Evolutionary conservation across 2,888 invertebrate species (phyloP).

Genomic region (Xestia sexstrigata): DNA sequence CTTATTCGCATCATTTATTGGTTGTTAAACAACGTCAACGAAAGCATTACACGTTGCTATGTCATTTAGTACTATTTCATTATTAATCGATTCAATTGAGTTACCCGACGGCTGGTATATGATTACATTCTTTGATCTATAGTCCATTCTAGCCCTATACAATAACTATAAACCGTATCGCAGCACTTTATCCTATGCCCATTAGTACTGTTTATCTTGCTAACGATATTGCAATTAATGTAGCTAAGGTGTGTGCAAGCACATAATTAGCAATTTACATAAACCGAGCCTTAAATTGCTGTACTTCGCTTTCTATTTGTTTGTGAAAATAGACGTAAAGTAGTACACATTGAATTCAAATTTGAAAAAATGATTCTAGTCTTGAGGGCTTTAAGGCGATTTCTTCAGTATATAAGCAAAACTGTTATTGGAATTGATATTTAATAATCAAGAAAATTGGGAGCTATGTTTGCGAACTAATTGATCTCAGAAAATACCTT

Average conservation of each 20-base stretch:
- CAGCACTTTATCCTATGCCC: constrained; percentile 23
- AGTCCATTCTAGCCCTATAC: constrained; percentile 7
- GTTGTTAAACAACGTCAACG: not conserved
- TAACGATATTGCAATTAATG: constrained; percentile 68
- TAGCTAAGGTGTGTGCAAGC: constrained; percentile 45
- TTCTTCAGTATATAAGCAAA: not conserved
- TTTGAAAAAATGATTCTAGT: not conserved
- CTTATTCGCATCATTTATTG: not conserved
- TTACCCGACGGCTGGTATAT: not conserved
- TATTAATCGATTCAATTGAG: constrained; percentile 16
- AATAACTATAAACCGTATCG: constrained; percentile 5
- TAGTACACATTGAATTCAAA: constrained; percentile 32
- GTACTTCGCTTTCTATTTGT: constrained; percentile 51
- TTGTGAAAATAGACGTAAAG: constrained; percentile 21
- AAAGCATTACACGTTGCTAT: not conserved
- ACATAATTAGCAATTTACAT: constrained; percentile 71
- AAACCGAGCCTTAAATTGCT: constrained; percentile 60
- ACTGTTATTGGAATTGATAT: not conserved
- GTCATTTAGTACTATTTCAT: constrained; percentile 9
- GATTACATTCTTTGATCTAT: constrained; percentile 15
- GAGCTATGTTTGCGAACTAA: not conserved
- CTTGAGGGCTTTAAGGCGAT: too few species aligned
- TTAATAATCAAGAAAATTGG: not conserved
- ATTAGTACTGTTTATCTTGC: constrained; percentile 55
- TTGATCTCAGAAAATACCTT: not conserved